Evolutionary conservation across 2,888 invertebrate species (phyloP).

Genomic region (Brassicogethes aeneus): DNA sequence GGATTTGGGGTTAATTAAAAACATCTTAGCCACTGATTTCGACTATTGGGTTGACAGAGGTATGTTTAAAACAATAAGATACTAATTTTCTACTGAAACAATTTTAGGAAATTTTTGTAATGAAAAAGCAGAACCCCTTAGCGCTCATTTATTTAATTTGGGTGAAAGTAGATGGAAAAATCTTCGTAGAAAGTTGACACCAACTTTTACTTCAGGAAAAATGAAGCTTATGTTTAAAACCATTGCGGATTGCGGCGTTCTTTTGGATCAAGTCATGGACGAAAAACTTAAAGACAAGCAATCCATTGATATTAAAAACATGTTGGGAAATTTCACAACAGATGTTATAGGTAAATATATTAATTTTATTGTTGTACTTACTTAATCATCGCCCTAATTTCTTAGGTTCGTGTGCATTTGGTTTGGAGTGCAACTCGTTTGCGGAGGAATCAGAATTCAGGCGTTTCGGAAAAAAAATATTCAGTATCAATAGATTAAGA

Average conservation of each 20-base stretch:
- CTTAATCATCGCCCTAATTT: no score
- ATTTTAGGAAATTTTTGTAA: conserved; percentile 6
- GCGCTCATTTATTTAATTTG: conserved; percentile 13
- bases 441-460: neutral
- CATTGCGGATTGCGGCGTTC: conserved; percentile 8
- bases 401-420: neutral
- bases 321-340: conserved; percentile 8
- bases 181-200: conserved; percentile 11
- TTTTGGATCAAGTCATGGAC: conserved; percentile 5
- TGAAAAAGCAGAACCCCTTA: conserved; percentile 12
- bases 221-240: conserved; percentile 13
- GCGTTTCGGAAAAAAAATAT: conserved; percentile 4
- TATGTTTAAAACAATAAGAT: no score
- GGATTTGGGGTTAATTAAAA: conserved; percentile 10
- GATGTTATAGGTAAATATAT: conserved; percentile 9
- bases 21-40: conserved; percentile 12
- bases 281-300: conserved; percentile 6
- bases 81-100: no score
- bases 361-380: no score
- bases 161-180: conserved; percentile 11
- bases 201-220: conserved; percentile 13
- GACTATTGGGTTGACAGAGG: conserved; percentile 12
- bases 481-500: neutral
- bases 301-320: conserved; percentile 9
- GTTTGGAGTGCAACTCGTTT: neutral